Conservation (phyloP, 2,888 invertebrate species). For the Cancer borealis region DNA sequence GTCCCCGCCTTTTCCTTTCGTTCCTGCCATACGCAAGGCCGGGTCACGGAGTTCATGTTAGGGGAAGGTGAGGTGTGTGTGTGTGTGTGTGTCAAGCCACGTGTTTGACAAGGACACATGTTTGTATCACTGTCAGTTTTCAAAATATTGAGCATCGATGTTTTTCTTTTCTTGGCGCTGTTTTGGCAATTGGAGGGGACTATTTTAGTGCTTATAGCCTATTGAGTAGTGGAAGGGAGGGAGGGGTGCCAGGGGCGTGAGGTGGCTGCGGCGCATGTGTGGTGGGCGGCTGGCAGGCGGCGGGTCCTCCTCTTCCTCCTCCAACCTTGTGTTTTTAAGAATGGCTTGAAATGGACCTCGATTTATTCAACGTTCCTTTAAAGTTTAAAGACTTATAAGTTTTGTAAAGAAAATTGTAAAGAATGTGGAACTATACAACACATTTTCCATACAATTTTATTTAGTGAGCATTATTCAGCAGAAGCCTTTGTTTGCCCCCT, state of each 20-base stretch:
- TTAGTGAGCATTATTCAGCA: no score
- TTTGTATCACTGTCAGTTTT: neutral
- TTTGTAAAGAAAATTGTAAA: neutral
- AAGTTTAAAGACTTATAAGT: neutral
- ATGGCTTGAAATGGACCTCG: neutral
- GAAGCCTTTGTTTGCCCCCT: no score
- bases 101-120: slow-evolving; percentile 6
- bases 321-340: neutral
- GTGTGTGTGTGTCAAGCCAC: slow-evolving; percentile 21
- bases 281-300: neutral
- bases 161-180: slow-evolving; percentile 11
- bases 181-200: neutral
- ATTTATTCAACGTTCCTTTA: neutral
- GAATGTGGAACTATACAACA: no score
- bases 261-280: neutral
- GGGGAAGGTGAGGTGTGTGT: neutral
- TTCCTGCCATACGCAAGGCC: neutral
- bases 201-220: slow-evolving; percentile 24
- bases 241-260: neutral
- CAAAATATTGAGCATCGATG: slow-evolving; percentile 11
- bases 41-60: neutral
- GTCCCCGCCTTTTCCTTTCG: neutral
- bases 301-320: neutral
- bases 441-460: no score
- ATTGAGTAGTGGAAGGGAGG: neutral